These are phyloP conservation scores for Dascillus cervinus DNA, from an alignment of 2,888 invertebrate species.

Conservation along the genomic window DNA sequence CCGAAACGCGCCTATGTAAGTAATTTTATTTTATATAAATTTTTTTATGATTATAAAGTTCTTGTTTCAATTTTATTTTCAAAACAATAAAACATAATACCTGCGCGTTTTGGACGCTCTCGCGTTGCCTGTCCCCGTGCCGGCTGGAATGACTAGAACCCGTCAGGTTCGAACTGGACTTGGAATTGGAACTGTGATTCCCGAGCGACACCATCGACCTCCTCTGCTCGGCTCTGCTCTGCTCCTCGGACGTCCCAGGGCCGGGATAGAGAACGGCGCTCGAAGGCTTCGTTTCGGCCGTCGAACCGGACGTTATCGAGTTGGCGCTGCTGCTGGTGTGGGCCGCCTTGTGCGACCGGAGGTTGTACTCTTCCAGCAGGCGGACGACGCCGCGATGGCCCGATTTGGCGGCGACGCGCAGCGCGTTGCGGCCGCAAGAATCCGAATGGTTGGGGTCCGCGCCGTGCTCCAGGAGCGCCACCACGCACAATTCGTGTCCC, in stretches of 20 bases:
- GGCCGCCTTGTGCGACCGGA: slow-evolving; percentile 34
- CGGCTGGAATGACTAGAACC: slow-evolving; percentile 45
- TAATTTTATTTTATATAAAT: no score
- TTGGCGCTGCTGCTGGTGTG: slow-evolving; percentile 39
- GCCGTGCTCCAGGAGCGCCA: slow-evolving; percentile 72
- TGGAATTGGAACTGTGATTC: slow-evolving; percentile 70
- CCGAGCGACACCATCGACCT: slow-evolving; percentile 51
- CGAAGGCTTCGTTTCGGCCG: slow-evolving; percentile 56
- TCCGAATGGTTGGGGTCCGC: slow-evolving; percentile 82
- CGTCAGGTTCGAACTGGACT: slow-evolving; percentile 71
- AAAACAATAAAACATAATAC: slow-evolving; percentile 10
- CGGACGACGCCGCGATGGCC: slow-evolving; percentile 81
- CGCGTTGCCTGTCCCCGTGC: slow-evolving; percentile 36
- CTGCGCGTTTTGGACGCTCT: slow-evolving; percentile 30
- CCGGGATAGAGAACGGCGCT: slow-evolving; percentile 49
- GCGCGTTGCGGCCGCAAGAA: slow-evolving; percentile 78
- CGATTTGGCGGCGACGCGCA: slow-evolving; percentile 84
- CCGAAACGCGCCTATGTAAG: no score
- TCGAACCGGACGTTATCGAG: slow-evolving; percentile 45
- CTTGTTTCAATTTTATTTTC: not conserved
- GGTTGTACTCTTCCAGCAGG: slow-evolving; percentile 61
- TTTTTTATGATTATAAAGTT: no score
- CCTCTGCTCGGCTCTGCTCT: slow-evolving; percentile 43
- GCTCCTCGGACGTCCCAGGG: slow-evolving; percentile 39
- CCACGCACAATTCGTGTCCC: slow-evolving; percentile 88